A percentile compares a stretch with the other conserved stretches of the same genome.
Evolutionary conservation across 2,797 vertebrate genomes (phyloP).

Genomic region (Thalassophryne amazonica): DNA sequence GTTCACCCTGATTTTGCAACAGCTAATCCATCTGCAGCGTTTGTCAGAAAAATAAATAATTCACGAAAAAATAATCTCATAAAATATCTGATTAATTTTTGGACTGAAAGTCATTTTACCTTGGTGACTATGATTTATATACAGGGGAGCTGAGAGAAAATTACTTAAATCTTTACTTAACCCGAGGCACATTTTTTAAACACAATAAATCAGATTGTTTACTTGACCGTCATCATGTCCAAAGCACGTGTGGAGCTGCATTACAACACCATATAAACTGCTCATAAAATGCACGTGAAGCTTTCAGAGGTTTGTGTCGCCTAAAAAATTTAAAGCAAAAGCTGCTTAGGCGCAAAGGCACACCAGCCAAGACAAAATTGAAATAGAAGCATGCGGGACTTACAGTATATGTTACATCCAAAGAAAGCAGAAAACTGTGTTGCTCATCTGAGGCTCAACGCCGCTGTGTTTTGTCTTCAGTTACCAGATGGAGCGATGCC

Average conservation of each 20-base stretch:
- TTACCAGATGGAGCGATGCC: conserved; percentile 51
- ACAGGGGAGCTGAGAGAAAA: conserved; percentile 22
- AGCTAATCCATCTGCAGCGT: not conserved
- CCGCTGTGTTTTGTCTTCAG: conserved; percentile 6
- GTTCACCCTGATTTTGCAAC: not conserved
- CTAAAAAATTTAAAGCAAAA: conserved; percentile 1
- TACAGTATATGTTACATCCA: not conserved
- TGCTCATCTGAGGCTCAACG: conserved; percentile 10
- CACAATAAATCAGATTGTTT: conserved; percentile 46
- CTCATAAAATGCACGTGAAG: conserved; percentile 13
- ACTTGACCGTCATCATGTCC: conserved; percentile 9
- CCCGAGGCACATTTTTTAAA: conserved; percentile 30
- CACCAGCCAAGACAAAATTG: not conserved
- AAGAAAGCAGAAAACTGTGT: not conserved
- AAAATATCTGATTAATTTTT: not conserved
- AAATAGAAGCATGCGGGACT: not conserved
- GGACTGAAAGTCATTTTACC: conserved; percentile 1
- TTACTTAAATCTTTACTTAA: conserved; percentile 23
- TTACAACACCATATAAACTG: conserved; percentile 30
- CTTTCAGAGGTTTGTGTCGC: conserved; percentile 8
- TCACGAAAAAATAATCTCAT: not conserved
- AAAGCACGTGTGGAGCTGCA: conserved; percentile 27
- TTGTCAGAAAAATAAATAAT: not conserved
- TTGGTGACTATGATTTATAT: conserved; percentile 15
- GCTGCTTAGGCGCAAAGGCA: not conserved